These are phyloP conservation scores for Leucoraja ocellata DNA, from an alignment of 2,797 vertebrate genomes.

Conservation along the genomic window DNA sequence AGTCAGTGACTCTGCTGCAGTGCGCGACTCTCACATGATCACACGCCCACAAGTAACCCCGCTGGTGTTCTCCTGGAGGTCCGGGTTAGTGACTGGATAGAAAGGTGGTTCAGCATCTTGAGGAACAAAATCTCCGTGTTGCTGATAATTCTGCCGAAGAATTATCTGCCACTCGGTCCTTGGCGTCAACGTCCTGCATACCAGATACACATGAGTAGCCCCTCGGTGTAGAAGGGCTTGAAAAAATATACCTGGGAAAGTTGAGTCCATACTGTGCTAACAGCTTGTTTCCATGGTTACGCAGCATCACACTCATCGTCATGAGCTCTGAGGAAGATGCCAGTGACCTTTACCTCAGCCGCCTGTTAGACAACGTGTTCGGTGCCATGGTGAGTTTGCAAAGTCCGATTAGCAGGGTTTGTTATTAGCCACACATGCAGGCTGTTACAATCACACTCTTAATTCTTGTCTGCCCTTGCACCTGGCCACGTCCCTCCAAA, in stretches of 20 bases:
- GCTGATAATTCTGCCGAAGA: not conserved
- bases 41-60: not conserved
- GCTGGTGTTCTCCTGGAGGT: not conserved
- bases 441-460: no score
- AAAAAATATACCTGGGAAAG: not conserved
- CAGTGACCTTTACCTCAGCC: constrained; percentile 62
- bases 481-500: no score
- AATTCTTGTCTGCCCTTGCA: no score
- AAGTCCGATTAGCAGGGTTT: not conserved
- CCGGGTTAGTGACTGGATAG: not conserved
- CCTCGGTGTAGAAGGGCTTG: not conserved
- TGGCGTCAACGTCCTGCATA: no score
- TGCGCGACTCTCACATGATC: not conserved
- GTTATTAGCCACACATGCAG: not conserved
- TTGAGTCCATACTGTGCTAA: not conserved
- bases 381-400: constrained; percentile 70
- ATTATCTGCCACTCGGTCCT: not conserved
- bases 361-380: constrained; percentile 77
- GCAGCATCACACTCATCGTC: constrained; percentile 77
- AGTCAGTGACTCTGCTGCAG: not conserved
- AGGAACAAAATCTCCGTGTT: not conserved
- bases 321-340: constrained; percentile 57
- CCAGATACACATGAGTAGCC: not conserved
- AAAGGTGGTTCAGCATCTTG: not conserved
- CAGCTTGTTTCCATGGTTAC: constrained; percentile 23